Percentiles rank a stretch among this genome's conserved stretches.
Conservation (phyloP, 2,113 vertebrate species). For the Serilophus lunatus region DNA sequence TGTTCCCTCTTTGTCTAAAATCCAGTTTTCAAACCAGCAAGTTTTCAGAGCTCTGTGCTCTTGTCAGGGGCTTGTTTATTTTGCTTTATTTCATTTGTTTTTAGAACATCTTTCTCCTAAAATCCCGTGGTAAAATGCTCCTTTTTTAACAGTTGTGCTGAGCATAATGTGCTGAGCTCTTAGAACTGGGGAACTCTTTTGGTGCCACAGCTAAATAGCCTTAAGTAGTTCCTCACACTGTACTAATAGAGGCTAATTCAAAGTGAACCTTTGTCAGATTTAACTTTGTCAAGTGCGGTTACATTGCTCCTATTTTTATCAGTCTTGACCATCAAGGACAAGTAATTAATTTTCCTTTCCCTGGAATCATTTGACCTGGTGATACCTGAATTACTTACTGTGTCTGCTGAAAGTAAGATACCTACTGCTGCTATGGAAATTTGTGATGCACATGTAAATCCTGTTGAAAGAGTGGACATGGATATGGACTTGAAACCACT, state of each 20-base stretch:
- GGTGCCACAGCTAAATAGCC: not conserved
- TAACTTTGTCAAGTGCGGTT: not conserved
- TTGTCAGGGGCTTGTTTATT: not conserved
- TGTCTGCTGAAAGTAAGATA: not conserved
- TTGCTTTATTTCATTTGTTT: not conserved
- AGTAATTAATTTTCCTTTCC: not conserved
- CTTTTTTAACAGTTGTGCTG: not conserved
- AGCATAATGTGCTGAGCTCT: not conserved
- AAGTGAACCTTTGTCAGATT: not conserved
- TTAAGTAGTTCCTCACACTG: not conserved
- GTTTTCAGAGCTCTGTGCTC: not conserved
- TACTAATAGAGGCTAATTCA: not conserved
- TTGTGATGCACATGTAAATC: not conserved
- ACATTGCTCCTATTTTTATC: not conserved
- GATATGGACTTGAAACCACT: accelerated
- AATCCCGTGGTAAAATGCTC: not conserved
- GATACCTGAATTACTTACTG: not conserved
- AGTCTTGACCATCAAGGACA: not conserved
- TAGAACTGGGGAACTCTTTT: not conserved
- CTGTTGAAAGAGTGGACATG: not conserved
- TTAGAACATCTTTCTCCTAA: not conserved
- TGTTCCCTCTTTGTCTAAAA: not conserved
- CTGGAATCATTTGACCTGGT: not conserved
- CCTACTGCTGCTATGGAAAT: not conserved
- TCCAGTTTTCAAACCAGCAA: not conserved